Evolutionary conservation across 2,888 invertebrate species (phyloP).

Genomic region (Parasteatoda lunata): DNA sequence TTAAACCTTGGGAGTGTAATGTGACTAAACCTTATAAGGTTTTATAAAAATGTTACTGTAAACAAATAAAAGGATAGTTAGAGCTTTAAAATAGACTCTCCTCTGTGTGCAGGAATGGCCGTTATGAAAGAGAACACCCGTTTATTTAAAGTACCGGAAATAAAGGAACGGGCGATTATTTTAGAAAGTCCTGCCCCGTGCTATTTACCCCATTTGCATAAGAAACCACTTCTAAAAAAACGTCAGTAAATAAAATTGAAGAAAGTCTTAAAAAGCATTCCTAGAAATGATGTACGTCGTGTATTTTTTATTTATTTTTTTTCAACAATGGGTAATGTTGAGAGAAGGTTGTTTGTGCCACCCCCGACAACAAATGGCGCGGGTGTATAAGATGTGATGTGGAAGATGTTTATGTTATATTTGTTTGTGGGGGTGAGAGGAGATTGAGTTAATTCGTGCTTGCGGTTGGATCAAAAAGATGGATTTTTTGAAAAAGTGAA

Average conservation of each 20-base stretch:
- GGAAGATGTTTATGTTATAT: not conserved
- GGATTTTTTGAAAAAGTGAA: too few relatives aligned
- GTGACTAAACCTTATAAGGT: not conserved
- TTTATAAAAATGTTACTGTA: not conserved
- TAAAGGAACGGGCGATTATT: constrained; percentile 54
- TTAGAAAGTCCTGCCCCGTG: constrained; percentile 6
- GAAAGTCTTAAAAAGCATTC: constrained; percentile 11
- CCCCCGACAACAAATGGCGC: not conserved
- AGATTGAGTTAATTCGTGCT: too few relatives aligned
- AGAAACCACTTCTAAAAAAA: constrained; percentile 4
- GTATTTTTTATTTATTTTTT: constrained; percentile 9
- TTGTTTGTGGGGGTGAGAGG: too few relatives aligned
- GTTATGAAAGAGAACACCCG: constrained; percentile 13
- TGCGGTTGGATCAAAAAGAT: too few relatives aligned
- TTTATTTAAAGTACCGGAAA: constrained; percentile 61
- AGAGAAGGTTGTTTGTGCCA: not conserved
- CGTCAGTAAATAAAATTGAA: not conserved
- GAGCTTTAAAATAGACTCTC: not conserved
- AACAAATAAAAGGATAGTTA: not conserved
- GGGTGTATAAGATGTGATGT: not conserved
- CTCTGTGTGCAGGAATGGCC: not conserved
- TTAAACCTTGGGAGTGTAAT: not conserved
- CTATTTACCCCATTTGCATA: constrained; percentile 12
- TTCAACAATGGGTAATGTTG: constrained; percentile 6
- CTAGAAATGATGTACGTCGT: constrained; percentile 24